Conservation (phyloP, 2,113 vertebrate species). For the Entosphenus tridentatus region DNA sequence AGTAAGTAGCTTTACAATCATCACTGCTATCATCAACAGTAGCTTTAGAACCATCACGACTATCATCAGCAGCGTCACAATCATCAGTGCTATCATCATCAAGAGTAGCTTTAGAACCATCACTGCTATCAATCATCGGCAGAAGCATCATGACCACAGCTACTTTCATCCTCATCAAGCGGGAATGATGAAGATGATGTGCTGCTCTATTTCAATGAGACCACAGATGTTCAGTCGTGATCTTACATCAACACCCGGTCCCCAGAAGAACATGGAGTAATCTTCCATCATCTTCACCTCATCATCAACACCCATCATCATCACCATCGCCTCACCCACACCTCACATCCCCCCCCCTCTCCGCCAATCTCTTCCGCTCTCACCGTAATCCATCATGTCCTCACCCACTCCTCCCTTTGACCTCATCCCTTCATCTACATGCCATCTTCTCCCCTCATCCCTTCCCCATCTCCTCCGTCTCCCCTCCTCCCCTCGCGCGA, state of each 20-base stretch:
- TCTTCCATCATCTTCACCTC: too few species aligned
- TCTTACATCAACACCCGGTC: too few species aligned
- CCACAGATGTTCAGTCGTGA: too few species aligned
- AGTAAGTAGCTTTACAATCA: neutral
- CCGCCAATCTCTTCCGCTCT: neutral
- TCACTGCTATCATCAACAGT: neutral
- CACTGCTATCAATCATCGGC: neutral
- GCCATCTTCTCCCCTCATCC: neutral
- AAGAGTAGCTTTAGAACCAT: neutral
- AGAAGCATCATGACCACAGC: neutral
- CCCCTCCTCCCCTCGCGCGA: neutral
- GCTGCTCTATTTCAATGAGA: too few species aligned
- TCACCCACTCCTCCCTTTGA: neutral
- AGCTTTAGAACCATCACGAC: neutral
- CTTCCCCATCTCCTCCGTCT: neutral
- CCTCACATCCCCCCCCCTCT: neutral
- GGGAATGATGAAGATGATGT: too few species aligned
- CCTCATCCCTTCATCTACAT: neutral
- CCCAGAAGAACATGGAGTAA: too few species aligned
- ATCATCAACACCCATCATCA: too few species aligned
- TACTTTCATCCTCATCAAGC: neutral
- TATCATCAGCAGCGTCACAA: neutral
- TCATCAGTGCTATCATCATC: neutral
- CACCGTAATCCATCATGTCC: constrained; percentile 1
- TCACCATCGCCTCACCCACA: too few species aligned